These are phyloP conservation scores for Bombus huntii DNA, from an alignment of 1,140 invertebrate genomes.

Conservation along the genomic window DNA sequence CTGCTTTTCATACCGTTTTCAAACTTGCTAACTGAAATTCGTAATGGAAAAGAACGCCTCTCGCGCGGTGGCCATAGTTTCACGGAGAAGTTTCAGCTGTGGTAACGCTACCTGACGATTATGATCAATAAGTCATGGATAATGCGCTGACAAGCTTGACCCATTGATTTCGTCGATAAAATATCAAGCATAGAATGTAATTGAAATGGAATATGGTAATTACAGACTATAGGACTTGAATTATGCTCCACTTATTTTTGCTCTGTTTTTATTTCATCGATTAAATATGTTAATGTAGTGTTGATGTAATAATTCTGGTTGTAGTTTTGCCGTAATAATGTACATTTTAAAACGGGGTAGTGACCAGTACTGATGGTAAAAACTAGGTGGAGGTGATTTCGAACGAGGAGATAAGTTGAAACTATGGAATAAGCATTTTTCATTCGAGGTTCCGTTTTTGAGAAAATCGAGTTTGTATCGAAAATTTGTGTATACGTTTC, in stretches of 20 bases:
- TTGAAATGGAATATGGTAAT: background rate
- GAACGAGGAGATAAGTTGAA: too few relatives aligned
- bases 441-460: too few relatives aligned
- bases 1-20: constrained; percentile 38
- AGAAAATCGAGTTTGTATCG: too few relatives aligned
- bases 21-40: constrained; percentile 1
- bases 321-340: too few relatives aligned
- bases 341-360: too few relatives aligned
- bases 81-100: background rate
- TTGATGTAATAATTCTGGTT: background rate
- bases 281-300: background rate
- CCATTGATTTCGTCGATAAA: background rate
- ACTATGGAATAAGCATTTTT: too few relatives aligned
- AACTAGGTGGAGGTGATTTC: too few relatives aligned
- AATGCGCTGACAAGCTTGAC: background rate
- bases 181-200: background rate
- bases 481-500: too few relatives aligned
- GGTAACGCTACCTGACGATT: background rate
- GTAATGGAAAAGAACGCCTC: background rate
- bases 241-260: background rate
- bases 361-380: too few relatives aligned
- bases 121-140: background rate
- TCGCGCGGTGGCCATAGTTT: too few relatives aligned
- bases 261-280: background rate
- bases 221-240: background rate